A percentile compares a stretch with the other conserved stretches of the same genome.
These are phyloP conservation scores for Takifugu flavidus DNA, from an alignment of 2,113 vertebrate species.

Conservation along the genomic window DNA sequence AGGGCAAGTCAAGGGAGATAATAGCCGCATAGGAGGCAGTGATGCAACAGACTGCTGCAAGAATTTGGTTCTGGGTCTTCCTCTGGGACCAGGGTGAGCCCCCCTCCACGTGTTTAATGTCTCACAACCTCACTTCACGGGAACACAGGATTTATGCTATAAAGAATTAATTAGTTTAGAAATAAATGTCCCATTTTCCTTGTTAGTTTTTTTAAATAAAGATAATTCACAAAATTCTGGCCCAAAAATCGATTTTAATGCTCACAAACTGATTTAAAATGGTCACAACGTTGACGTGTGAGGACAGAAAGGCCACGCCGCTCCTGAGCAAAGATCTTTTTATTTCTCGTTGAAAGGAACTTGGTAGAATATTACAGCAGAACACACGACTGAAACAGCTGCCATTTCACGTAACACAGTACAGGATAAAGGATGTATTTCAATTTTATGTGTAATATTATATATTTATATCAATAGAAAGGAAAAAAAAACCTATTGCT, in stretches of 20 bases:
- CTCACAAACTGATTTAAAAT: no score
- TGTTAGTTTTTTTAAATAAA: no score
- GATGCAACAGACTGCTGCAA: no score
- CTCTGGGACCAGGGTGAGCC: no score
- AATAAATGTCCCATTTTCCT: no score
- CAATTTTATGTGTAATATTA: constrained; percentile 67
- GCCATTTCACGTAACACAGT: constrained; percentile 81
- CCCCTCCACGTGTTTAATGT: no score
- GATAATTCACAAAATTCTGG: no score
- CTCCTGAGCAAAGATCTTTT: constrained; percentile 74
- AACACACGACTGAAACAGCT: constrained; percentile 82
- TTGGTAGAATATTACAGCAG: constrained; percentile 80
- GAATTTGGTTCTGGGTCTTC: no score
- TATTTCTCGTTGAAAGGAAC: constrained; percentile 77
- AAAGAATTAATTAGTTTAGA: no score
- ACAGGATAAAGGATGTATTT: constrained; percentile 77
- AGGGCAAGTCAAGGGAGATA: not conserved
- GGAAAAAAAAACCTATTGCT: constrained; percentile 74
- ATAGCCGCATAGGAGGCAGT: not conserved
- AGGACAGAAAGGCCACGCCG: constrained; percentile 34
- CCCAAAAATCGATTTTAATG: no score
- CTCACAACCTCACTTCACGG: no score
- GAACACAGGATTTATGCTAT: no score
- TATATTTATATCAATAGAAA: constrained; percentile 69
- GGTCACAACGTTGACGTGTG: not conserved